Base-by-base conservation (phyloP, 2,888 invertebrate species). In the Phlogophora meticulosa region DNA sequence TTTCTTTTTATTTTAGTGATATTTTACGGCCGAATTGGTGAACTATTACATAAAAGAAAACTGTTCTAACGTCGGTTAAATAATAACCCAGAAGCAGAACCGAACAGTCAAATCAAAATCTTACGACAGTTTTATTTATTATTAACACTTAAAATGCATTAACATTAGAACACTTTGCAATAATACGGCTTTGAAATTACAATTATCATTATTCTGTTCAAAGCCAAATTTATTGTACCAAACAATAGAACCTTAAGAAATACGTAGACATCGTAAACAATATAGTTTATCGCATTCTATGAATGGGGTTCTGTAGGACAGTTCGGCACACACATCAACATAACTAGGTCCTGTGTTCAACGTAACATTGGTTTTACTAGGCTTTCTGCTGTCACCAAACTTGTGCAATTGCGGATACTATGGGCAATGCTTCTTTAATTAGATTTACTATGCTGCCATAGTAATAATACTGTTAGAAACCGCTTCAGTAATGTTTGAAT, bases 131-230 rank as follows among this genome's bases (percentile, higher is more conserved):
- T 68, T 40, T 20, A 58, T 40, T 24, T 24, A 46, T 32, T 34
- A 40, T 24, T 24, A 24, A 10, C 17, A 20, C 15, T 20, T 58
- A 40, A 59, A 34, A 45, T 58, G 20, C 40, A 24, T 40, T 9
- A 66, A n/a, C n/a, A n/a, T n/a, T 10, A 15, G 20, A n/a, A 40
- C 11, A 32, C 38, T 46, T 46, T 11, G 38, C 22, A 32, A 32
- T 32, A 67, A 11, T 51, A 43, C 9, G 24, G 10, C n/a, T 40
- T n/a, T 20, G 24, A 32, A 46, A 20, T n/a, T 24, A 58, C 48
- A 71, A 42, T 58, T 34, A 42, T 42, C 48, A 59, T 42, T 28
- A 58, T 48, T 34, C 40, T 58, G 34, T 28, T 34, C 13, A 34
- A 15, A 70, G 34, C 40, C 15, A 40, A n/a, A 40, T 71, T 42